Evolutionary conservation across 2,888 invertebrate species (phyloP).

Genomic region (Drosophila phalerata): DNA sequence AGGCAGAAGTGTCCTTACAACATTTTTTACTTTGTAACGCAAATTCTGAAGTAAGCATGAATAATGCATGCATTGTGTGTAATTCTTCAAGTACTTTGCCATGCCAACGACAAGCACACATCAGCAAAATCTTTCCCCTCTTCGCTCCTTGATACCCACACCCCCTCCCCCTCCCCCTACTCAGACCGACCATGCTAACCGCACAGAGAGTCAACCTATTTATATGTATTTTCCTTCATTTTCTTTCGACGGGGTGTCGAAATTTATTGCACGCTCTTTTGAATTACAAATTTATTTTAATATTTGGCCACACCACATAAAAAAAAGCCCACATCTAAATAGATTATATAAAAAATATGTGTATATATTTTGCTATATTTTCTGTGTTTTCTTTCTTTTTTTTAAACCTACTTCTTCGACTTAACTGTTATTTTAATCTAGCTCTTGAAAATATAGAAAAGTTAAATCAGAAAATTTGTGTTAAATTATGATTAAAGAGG

Average conservation of each 20-base stretch:
- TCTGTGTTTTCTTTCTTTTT: background rate
- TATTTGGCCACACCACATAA: conserved; percentile 46
- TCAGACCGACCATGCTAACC: conserved; percentile 1
- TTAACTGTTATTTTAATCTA: no score
- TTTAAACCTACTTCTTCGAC: background rate
- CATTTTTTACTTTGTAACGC: conserved; percentile 79
- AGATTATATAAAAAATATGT: conserved; percentile 22
- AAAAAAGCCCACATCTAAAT: conserved; percentile 35
- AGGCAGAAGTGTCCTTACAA: conserved; percentile 77
- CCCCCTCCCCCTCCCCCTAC: background rate
- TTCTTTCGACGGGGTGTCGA: conserved; percentile 43
- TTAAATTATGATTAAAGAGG: no score
- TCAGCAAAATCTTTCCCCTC: conserved; percentile 32
- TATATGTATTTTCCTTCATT: conserved; percentile 54
- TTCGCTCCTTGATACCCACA: background rate
- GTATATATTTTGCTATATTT: conserved; percentile 2
- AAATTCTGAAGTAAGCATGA: conserved; percentile 80
- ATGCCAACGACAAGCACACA: conserved; percentile 72
- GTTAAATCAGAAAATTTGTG: no score
- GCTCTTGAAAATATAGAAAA: no score
- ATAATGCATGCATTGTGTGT: conserved; percentile 79
- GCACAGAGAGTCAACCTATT: conserved; percentile 65
- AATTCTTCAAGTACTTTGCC: conserved; percentile 80
- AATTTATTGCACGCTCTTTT: conserved; percentile 73
- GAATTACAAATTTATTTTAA: conserved; percentile 78